Percentiles rank a stretch among this genome's conserved stretches.
Conservation (phyloP, 2,888 invertebrate genomes). For the Diogma glabrata region DNA sequence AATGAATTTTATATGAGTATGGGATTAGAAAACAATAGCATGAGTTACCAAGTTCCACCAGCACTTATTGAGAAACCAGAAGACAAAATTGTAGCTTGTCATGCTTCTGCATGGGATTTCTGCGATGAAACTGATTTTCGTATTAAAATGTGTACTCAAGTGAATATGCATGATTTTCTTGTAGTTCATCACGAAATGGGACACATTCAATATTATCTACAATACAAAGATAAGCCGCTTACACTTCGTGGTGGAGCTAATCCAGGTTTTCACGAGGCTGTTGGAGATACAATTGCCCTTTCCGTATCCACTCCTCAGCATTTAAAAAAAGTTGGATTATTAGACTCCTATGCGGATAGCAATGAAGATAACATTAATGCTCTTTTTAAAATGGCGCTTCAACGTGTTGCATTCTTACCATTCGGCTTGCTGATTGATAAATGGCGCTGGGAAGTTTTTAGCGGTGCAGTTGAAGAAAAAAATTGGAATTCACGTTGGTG, state of each 20-base stretch:
- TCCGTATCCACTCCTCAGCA: conserved; percentile 35
- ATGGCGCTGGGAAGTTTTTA: conserved; percentile 47
- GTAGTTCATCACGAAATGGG: conserved; percentile 50
- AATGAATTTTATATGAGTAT: conserved; percentile 39
- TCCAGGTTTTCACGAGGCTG: conserved; percentile 42
- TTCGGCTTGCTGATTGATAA: conserved; percentile 45
- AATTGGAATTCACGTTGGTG: conserved; percentile 39
- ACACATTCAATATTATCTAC: conserved; percentile 63
- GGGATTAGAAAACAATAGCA: conserved; percentile 38
- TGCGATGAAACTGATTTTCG: conserved; percentile 39
- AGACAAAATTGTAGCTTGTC: conserved; percentile 41
- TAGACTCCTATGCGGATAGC: conserved; percentile 20
- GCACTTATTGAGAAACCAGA: conserved; percentile 42
- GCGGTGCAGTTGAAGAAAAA: conserved; percentile 32
- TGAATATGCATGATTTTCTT: conserved; percentile 16
- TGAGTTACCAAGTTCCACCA: conserved; percentile 31
- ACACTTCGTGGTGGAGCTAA: conserved; percentile 58
- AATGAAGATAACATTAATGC: conserved; percentile 35
- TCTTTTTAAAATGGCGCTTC: conserved; percentile 38
- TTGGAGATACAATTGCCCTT: conserved; percentile 39
- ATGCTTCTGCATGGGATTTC: conserved; percentile 47
- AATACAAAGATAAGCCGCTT: conserved; percentile 57
- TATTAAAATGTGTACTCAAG: conserved; percentile 18
- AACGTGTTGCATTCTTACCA: conserved; percentile 44
- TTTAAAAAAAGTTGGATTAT: conserved; percentile 22